Conservation (phyloP, 2,113 vertebrate genomes). For the Morone saxatilis region DNA sequence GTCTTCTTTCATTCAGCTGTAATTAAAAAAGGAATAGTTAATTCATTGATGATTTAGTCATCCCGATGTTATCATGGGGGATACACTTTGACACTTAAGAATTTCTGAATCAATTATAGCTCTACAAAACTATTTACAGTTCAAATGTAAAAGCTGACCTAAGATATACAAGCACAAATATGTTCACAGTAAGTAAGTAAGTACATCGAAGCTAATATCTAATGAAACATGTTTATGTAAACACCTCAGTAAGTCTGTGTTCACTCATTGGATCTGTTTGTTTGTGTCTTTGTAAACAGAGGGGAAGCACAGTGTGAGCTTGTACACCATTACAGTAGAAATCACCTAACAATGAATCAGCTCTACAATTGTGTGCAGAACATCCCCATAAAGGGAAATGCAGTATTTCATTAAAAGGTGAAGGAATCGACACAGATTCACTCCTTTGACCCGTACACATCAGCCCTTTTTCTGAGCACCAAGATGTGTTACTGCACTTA, state of each 20-base stretch:
- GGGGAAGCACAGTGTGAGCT: neutral
- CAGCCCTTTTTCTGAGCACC: constrained; percentile 12
- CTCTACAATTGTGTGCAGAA: neutral
- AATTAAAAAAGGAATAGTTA: constrained; percentile 7
- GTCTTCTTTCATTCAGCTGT: neutral
- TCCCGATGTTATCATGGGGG: neutral
- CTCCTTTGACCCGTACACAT: neutral
- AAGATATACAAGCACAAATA: neutral
- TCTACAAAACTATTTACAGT: neutral
- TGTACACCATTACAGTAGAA: neutral
- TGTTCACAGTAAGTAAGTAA: neutral
- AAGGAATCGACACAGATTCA: neutral
- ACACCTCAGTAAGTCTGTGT: neutral
- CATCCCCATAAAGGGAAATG: neutral
- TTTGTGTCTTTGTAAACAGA: neutral
- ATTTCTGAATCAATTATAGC: neutral
- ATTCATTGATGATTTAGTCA: neutral
- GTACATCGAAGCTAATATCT: neutral
- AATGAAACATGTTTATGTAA: neutral
- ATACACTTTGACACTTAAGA: neutral
- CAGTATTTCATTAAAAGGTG: neutral
- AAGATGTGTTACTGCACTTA: constrained; percentile 21
- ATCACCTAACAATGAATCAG: neutral
- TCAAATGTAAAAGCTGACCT: neutral
- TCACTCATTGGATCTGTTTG: neutral